phyloP scores from a whole-genome alignment of 1,140 invertebrate species.

The Diachasmimorpha longicaudata region DNA sequence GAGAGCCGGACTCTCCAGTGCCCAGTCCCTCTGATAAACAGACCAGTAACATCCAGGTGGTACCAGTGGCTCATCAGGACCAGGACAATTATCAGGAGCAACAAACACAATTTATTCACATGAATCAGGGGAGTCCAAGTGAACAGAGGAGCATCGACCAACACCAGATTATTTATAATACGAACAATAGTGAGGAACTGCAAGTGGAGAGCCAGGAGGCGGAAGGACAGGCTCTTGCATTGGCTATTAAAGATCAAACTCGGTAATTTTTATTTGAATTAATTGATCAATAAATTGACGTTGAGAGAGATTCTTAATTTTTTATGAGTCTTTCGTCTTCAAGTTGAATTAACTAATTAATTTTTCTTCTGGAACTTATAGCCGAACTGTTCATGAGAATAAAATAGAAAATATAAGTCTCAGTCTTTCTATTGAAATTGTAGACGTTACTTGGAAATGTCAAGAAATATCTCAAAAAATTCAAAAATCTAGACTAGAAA shows the following conservation, averaged over 20 bases:
- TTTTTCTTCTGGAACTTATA: too few relatives aligned
- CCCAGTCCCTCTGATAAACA: conserved; percentile 35
- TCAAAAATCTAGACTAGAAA: neutral
- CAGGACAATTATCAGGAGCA: conserved; percentile 29
- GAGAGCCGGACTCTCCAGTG: conserved; percentile 48
- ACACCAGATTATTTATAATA: conserved; percentile 49
- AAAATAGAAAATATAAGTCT: too few relatives aligned
- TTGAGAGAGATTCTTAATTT: neutral
- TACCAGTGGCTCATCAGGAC: conserved; percentile 33
- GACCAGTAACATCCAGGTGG: conserved; percentile 37
- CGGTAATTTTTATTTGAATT: conserved; percentile 42
- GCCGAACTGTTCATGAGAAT: too few relatives aligned
- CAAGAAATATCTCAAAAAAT: too few relatives aligned
- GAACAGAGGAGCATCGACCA: conserved; percentile 40
- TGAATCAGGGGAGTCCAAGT: conserved; percentile 36
- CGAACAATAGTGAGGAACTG: conserved; percentile 44
- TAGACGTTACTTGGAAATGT: too few relatives aligned
- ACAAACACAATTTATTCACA: conserved; percentile 25
- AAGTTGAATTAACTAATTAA: too few relatives aligned
- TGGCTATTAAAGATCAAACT: conserved; percentile 47
- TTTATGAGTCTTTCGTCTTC: too few relatives aligned
- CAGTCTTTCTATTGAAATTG: too few relatives aligned
- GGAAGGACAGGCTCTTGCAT: conserved; percentile 35
- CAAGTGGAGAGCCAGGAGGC: conserved; percentile 40
- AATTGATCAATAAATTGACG: neutral